A percentile compares a stretch with the other conserved stretches of the same genome.
phyloP scores from a whole-genome alignment of 2,888 invertebrate species.

The Cantharis rufa region DNA sequence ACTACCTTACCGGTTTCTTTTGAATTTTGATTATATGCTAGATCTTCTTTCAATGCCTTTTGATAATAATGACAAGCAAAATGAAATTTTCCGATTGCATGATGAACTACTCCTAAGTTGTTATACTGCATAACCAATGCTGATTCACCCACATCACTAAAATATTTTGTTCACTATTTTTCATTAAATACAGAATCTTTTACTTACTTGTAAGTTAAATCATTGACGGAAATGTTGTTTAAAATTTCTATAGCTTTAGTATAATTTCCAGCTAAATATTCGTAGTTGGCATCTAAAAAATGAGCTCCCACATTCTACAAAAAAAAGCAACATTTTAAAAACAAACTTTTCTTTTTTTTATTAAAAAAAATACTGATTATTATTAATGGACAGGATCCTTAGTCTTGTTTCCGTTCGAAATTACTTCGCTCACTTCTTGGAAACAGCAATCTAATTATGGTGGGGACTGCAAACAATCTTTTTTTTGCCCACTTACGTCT shows the following conservation, averaged over 20 bases:
- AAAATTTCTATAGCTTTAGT: slow-evolving; percentile 66
- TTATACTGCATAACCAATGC: slow-evolving; percentile 72
- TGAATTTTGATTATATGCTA: slow-evolving; percentile 51
- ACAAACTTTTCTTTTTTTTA: too few species aligned
- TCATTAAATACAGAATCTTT: slow-evolving; percentile 13
- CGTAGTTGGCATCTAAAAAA: slow-evolving; percentile 66
- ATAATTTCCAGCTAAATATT: slow-evolving; percentile 67
- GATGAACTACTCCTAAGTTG: slow-evolving; percentile 80
- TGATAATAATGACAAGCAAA: slow-evolving; percentile 79
- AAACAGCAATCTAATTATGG: too few species aligned
- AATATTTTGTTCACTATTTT: slow-evolving; percentile 9
- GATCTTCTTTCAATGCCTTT: slow-evolving; percentile 77
- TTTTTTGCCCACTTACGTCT: too few species aligned
- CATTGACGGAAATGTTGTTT: slow-evolving; percentile 55
- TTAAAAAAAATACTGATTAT: too few species aligned
- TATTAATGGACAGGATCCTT: too few species aligned
- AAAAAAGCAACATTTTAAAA: slow-evolving; percentile 16
- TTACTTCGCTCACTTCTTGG: too few species aligned
- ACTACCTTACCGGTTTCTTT: slow-evolving; percentile 47
- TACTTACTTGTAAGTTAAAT: slow-evolving; percentile 56
- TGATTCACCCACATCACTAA: slow-evolving; percentile 64
- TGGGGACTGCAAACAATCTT: too few species aligned
- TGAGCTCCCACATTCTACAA: slow-evolving; percentile 60
- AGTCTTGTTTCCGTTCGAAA: too few species aligned
- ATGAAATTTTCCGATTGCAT: slow-evolving; percentile 79